Evolutionary conservation across 1,140 invertebrate genomes (phyloP).

Genomic region (Drosophila nigrodunni): DNA sequence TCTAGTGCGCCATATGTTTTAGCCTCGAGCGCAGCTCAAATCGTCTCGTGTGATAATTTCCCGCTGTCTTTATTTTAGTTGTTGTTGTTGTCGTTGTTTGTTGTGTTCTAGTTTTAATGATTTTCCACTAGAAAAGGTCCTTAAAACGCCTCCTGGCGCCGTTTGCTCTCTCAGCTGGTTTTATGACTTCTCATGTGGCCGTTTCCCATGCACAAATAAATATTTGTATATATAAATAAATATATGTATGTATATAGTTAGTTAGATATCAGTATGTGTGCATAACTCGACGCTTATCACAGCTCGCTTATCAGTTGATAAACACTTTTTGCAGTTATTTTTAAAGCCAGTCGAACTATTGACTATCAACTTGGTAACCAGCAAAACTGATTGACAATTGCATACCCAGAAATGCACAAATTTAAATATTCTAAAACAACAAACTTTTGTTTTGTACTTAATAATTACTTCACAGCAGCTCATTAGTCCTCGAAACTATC

Average conservation of each 20-base stretch:
- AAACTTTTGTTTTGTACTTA: constrained; percentile 9
- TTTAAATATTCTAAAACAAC: not conserved
- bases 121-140: constrained; percentile 72
- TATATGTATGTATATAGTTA: not conserved
- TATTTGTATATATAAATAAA: not conserved
- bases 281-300: constrained; percentile 34
- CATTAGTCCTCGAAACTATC: constrained; percentile 64
- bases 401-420: not conserved
- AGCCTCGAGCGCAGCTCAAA: constrained; percentile 27
- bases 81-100: constrained; percentile 52
- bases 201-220: not conserved
- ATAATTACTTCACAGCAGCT: constrained; percentile 12
- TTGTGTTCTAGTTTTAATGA: constrained; percentile 80
- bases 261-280: constrained; percentile 15
- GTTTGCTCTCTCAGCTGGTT: constrained; percentile 47
- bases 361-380: not conserved
- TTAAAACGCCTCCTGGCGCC: constrained; percentile 74
- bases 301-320: constrained; percentile 40
- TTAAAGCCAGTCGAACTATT: constrained; percentile 4
- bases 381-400: not conserved
- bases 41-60: constrained; percentile 57
- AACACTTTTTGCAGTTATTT: constrained; percentile 31
- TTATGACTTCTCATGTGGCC: constrained; percentile 39
- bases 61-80: constrained; percentile 41
- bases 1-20: constrained; percentile 35